These are phyloP conservation scores for Leptodactylus fuscus DNA, from an alignment of 2,113 vertebrate genomes.

Conservation along the genomic window DNA sequence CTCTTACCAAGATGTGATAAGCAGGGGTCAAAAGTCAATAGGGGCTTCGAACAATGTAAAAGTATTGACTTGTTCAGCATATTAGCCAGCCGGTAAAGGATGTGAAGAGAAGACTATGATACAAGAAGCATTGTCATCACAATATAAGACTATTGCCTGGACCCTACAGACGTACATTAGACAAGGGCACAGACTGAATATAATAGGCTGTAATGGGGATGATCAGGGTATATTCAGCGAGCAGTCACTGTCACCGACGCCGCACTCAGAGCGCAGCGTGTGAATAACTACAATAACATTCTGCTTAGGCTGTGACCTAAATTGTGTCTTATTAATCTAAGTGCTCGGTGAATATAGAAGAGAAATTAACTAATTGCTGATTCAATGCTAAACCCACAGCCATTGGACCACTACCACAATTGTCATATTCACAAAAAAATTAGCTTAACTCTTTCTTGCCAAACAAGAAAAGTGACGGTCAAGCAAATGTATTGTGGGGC, in stretches of 20 bases:
- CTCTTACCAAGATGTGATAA: neutral
- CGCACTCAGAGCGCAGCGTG: neutral
- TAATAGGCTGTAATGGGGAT: slow-evolving; percentile 43
- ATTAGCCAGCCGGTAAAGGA: slow-evolving; percentile 12
- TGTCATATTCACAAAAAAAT: neutral
- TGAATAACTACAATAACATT: slow-evolving; percentile 34
- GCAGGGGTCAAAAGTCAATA: slow-evolving; percentile 14
- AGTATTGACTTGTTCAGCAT: slow-evolving; percentile 36
- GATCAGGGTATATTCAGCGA: slow-evolving; percentile 45
- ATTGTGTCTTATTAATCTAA: slow-evolving; percentile 25
- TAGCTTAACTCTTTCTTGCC: neutral
- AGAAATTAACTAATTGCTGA: slow-evolving; percentile 25
- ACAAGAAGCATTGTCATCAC: slow-evolving; percentile 19
- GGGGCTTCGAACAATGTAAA: neutral
- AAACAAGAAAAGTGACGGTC: too few relatives aligned
- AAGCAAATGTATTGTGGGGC: neutral
- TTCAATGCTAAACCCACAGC: neutral
- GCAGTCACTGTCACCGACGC: slow-evolving; percentile 36
- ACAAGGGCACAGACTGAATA: slow-evolving; percentile 38
- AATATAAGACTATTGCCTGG: slow-evolving; percentile 1
- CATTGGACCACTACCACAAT: neutral
- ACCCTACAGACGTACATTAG: slow-evolving; percentile 10
- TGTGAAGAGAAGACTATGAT: slow-evolving; percentile 24
- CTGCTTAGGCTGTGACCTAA: slow-evolving; percentile 18
- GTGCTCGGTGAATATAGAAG: slow-evolving; percentile 25